These are phyloP conservation scores for Conus canariensis DNA, from an alignment of 2,888 invertebrate genomes.

Conservation along the genomic window DNA sequence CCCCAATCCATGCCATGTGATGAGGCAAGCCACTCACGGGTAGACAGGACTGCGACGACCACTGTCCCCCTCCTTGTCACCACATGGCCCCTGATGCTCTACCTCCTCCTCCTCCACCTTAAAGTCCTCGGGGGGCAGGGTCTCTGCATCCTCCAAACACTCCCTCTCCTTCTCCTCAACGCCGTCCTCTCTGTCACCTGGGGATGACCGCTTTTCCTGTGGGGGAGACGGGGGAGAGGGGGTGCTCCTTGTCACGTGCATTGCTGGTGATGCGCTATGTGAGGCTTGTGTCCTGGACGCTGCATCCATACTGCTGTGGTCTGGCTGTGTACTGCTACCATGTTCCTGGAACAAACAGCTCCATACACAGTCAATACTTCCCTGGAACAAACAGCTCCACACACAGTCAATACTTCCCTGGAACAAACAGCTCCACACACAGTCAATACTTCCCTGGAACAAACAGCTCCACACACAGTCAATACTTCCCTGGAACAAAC, in stretches of 20 bases:
- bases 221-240: neutral
- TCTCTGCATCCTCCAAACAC: constrained; percentile 8
- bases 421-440: too few relatives aligned
- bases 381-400: too few relatives aligned
- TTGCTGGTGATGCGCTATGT: neutral
- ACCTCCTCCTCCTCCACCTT: neutral
- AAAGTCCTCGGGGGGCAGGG: constrained; percentile 16
- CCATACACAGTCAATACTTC: too few relatives aligned
- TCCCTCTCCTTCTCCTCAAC: neutral
- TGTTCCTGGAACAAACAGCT: neutral
- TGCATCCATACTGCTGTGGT: neutral
- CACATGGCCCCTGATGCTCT: neutral
- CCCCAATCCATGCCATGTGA: neutral
- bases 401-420: too few relatives aligned
- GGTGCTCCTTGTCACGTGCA: neutral
- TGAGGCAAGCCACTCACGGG: neutral
- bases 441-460: too few relatives aligned
- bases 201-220: neutral
- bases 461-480: too few relatives aligned
- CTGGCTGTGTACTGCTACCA: neutral
- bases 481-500: too few relatives aligned
- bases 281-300: neutral
- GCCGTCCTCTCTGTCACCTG: too few relatives aligned
- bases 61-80: neutral
- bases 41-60: neutral